Evolutionary conservation across 2,113 vertebrate genomes (phyloP), one percentile per base, ranked within the genome.

Genomic region (Craseonycteris thonglongyai): DNA sequence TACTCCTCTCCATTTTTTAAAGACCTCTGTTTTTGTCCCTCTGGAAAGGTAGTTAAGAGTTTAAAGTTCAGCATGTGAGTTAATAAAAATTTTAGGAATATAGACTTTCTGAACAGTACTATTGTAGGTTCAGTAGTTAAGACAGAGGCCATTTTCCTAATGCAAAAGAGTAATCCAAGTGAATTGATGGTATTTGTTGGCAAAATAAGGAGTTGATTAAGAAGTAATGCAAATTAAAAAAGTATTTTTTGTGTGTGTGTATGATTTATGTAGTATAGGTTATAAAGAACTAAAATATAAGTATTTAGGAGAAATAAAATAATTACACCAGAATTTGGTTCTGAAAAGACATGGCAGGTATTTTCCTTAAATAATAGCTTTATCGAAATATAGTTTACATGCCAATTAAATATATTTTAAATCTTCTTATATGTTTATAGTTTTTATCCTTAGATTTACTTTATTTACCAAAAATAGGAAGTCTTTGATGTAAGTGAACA

Each of bases 251-350:
- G 78, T 66, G 26, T 35, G 74, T 87, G 10, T 59, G 35, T 30
- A 4, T 78, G 65, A 83, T 80, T 87, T 3, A 18, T 93, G 11
- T 75, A 72, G 22, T 79, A 69, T 75, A 82, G 51, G 7, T 87
- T 90, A 28, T 75, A 83, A 90, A 95, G 56, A 82, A 80, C 19
- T 93, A 90, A 94, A 87, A 93, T 76, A 7, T 65, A 92, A 63
- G 6, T 88, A 86, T 92, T 90, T 89, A 90, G 35, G 63, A 85
- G 47, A 91, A 80, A 35, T 86, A 66, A 93, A 90, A 49, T 4
- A 83, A 9, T 74, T 79, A 74, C 8, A 35, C 49, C 49, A 88
- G 76, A 90, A 84, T 84, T 90, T 28, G 22, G 59, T 82, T 94
- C 90, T 90, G 33, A 54, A 76, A 85, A 89, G 74, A 95, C 7